A percentile compares a stretch with the other conserved stretches of the same genome.
Evolutionary conservation across 2,888 invertebrate species (phyloP).

Genomic region (Aporophyla nigra): DNA sequence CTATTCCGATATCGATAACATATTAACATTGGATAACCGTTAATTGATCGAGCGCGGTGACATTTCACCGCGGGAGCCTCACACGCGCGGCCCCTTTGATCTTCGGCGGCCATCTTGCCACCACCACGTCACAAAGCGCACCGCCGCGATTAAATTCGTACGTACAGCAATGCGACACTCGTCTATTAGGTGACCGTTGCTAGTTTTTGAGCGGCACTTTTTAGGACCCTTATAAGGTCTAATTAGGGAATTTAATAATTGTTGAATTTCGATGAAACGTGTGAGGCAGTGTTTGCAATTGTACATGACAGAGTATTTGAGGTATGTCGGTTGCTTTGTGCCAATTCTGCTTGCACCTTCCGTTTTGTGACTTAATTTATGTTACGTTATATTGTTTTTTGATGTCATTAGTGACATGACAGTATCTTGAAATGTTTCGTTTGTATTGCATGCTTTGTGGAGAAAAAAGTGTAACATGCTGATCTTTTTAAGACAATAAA

Average conservation of each 20-base stretch:
- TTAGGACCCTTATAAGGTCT: conserved; percentile 63
- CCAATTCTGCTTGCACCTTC: conserved; percentile 55
- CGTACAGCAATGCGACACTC: conserved; percentile 88
- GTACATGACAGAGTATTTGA: conserved; percentile 51
- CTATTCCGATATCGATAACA: conserved; percentile 86
- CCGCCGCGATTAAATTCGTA: conserved; percentile 89
- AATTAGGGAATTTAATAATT: conserved; percentile 66
- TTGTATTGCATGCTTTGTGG: conserved; percentile 5
- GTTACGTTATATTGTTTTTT: conserved; percentile 38
- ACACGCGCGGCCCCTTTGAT: conserved; percentile 86
- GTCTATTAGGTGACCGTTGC: conserved; percentile 80
- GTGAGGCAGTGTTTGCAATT: conserved; percentile 46
- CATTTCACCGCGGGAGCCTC: conserved; percentile 86
- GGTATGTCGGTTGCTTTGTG: conserved; percentile 52
- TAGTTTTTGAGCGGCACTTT: conserved; percentile 72
- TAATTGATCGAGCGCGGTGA: conserved; percentile 90
- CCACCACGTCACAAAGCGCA: conserved; percentile 79
- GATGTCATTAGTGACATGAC: conserved; percentile 52
- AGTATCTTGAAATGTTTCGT: conserved; percentile 42
- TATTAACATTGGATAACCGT: conserved; percentile 83
- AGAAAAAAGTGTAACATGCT: conserved; percentile 51
- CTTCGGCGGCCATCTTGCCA: conserved; percentile 77
- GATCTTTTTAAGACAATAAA: conserved; percentile 30
- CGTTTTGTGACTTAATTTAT: conserved; percentile 60
- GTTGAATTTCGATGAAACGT: conserved; percentile 60